phyloP scores from a whole-genome alignment of 2,113 vertebrate genomes.

The Panthera tigris region DNA sequence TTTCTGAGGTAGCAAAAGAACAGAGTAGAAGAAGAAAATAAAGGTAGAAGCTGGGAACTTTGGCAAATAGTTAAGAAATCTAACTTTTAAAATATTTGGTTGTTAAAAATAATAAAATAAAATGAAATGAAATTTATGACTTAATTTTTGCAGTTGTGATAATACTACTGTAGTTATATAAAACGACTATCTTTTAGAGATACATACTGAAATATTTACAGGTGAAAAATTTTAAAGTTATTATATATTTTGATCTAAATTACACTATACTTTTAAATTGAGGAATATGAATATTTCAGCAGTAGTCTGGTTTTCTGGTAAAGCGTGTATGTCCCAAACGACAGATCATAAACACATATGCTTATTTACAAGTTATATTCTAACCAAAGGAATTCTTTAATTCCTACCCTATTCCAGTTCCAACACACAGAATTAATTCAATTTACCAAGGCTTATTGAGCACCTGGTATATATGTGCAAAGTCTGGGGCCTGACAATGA shows the following conservation, averaged over 20 bases:
- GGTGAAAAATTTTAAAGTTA: not conserved
- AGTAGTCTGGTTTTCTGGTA: slow-evolving; percentile 38
- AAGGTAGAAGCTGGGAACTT: not conserved
- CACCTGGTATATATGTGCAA: not conserved
- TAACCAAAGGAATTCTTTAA: not conserved
- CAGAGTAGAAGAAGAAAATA: slow-evolving; percentile 31
- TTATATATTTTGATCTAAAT: not conserved
- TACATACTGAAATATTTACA: slow-evolving; percentile 38
- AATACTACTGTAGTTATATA: not conserved
- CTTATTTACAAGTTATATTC: slow-evolving; percentile 38
- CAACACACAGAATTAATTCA: not conserved
- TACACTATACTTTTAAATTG: not conserved
- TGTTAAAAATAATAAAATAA: no score
- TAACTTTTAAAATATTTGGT: slow-evolving; percentile 13
- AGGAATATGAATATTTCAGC: not conserved
- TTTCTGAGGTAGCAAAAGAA: slow-evolving; percentile 3
- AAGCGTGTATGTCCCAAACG: not conserved
- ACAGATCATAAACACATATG: not conserved
- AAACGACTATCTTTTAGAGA: not conserved
- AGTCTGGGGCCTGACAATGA: not conserved
- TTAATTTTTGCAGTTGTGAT: slow-evolving; percentile 19
- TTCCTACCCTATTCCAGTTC: not conserved
- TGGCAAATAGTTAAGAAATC: slow-evolving; percentile 1
- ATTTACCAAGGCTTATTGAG: not conserved
- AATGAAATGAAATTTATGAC: not conserved